These are phyloP conservation scores for Cremastobaeus sp. DNA, from an alignment of 2,888 invertebrate species.

Conservation along the genomic window DNA sequence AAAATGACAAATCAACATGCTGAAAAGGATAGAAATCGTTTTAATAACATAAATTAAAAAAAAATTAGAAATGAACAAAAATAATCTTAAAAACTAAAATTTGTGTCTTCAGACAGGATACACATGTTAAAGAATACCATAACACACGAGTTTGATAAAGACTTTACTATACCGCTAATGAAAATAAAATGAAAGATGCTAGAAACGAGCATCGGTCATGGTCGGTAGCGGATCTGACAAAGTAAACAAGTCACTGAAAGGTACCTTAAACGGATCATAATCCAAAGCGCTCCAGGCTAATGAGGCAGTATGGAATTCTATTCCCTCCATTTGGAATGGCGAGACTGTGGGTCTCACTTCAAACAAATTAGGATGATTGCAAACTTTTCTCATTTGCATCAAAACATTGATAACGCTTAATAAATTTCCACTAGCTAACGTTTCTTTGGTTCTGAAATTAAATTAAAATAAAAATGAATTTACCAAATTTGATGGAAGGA, in stretches of 20 bases:
- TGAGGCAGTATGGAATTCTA: constrained; percentile 85
- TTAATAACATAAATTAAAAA: not conserved
- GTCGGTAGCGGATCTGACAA: constrained; percentile 8
- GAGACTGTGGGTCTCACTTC: constrained; percentile 97
- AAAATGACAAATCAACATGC: constrained; percentile 83
- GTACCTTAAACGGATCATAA: constrained; percentile 87
- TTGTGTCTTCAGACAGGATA: constrained; percentile 71
- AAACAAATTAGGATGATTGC: constrained; percentile 98
- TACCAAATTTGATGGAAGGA: not conserved
- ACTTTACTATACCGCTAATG: constrained; percentile 34
- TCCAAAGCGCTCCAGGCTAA: constrained; percentile 84
- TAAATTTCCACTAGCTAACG: constrained; percentile 94
- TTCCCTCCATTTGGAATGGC: constrained; percentile 92
- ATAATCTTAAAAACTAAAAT: not conserved
- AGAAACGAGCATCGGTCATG: constrained; percentile 1
- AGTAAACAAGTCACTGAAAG: constrained; percentile 50
- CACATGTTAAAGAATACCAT: constrained; percentile 62
- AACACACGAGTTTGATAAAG: constrained; percentile 65
- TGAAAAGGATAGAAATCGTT: not conserved
- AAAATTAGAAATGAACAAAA: not conserved
- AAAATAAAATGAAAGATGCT: constrained; percentile 11
- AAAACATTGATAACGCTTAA: constrained; percentile 96
- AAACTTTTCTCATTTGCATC: constrained; percentile 98
- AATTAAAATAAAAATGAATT: not conserved
- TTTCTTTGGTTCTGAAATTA: constrained; percentile 91